Conservation (phyloP, 1,140 invertebrate genomes). For the Pogonomyrmex californicus region DNA sequence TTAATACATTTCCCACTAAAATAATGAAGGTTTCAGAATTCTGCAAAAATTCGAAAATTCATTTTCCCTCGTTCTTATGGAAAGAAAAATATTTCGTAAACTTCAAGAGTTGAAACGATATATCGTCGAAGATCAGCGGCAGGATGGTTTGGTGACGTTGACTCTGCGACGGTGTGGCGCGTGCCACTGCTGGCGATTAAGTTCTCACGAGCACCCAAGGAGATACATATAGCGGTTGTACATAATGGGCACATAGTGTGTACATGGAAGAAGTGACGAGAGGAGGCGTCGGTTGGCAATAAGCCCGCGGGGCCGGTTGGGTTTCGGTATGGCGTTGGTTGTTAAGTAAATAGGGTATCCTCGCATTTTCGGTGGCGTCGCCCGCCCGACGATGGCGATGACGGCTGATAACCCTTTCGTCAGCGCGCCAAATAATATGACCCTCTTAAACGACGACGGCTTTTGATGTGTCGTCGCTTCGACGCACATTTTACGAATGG, state of each 20-base stretch:
- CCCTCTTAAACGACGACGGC: conserved; percentile 78
- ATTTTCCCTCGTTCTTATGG: neutral
- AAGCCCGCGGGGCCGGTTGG: conserved; percentile 75
- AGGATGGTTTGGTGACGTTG: neutral
- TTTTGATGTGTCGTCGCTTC: conserved; percentile 81
- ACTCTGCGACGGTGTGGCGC: conserved; percentile 30
- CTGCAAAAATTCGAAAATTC: neutral
- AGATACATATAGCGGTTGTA: conserved; percentile 57
- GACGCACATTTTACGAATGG: conserved; percentile 75
- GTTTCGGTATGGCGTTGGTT: conserved; percentile 76
- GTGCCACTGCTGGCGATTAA: conserved; percentile 61
- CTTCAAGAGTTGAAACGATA: neutral
- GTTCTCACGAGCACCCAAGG: conserved; percentile 54
- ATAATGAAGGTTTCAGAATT: neutral
- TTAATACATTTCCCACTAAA: neutral
- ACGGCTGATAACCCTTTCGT: conserved; percentile 81
- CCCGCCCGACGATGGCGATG: conserved; percentile 54
- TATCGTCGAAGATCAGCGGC: too few species aligned
- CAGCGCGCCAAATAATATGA: conserved; percentile 80
- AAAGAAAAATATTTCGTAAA: conserved; percentile 22
- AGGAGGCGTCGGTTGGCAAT: conserved; percentile 74
- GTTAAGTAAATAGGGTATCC: conserved; percentile 82
- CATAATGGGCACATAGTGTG: conserved; percentile 63
- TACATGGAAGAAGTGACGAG: conserved; percentile 67
- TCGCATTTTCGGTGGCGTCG: conserved; percentile 49